Conservation (phyloP, 2,113 vertebrate species). For the Tragulus kanchil region DNA sequence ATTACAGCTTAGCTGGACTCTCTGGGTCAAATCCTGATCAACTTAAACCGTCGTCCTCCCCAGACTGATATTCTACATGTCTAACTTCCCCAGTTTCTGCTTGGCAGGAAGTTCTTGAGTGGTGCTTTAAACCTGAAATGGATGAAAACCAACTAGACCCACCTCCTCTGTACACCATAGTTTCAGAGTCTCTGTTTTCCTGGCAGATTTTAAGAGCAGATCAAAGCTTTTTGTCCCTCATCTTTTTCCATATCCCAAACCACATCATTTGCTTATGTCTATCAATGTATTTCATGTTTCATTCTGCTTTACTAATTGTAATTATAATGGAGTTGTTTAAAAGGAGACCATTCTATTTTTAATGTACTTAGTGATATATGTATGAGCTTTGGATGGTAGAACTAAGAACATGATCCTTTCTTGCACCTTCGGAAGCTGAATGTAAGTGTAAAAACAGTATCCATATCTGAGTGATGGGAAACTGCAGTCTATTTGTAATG, state of each 20-base stretch:
- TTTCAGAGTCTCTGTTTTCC: background rate
- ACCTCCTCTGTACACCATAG: background rate
- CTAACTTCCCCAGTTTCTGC: background rate
- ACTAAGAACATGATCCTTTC: constrained; percentile 84
- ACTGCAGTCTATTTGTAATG: constrained; percentile 75
- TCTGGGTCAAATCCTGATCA: background rate
- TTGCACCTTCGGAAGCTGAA: constrained; percentile 84
- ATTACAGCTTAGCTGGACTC: background rate
- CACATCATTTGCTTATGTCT: constrained; percentile 60
- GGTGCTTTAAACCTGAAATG: constrained; percentile 2
- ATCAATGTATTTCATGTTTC: constrained; percentile 69
- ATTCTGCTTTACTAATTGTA: constrained; percentile 78
- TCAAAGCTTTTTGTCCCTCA: background rate
- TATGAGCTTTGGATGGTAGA: constrained; percentile 87
- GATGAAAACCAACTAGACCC: background rate
- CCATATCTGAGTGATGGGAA: constrained; percentile 83
- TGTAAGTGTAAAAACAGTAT: constrained; percentile 78
- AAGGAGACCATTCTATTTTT: constrained; percentile 82
- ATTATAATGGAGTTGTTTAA: constrained; percentile 59
- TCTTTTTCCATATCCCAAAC: background rate
- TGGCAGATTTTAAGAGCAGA: constrained; percentile 48
- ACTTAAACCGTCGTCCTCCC: background rate
- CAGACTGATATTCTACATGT: background rate
- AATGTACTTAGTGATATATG: constrained; percentile 70
- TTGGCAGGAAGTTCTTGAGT: background rate